Evolutionary conservation across 2,888 invertebrate species (phyloP).

Genomic region (Drosophila diplacantha): DNA sequence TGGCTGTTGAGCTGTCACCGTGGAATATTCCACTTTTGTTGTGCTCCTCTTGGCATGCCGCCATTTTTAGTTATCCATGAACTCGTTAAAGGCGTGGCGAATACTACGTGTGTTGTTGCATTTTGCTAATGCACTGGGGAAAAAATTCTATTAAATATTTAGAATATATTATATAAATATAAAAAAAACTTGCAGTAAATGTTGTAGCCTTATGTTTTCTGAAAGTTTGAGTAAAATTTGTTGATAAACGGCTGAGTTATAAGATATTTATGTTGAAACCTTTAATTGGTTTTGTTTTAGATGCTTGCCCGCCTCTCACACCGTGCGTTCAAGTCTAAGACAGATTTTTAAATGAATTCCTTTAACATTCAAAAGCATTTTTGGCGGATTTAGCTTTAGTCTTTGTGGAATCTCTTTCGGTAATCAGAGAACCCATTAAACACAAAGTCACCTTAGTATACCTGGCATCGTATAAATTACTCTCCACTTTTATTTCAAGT

Average conservation of each 20-base stretch:
- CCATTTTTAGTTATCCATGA: constrained; percentile 68
- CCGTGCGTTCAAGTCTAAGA: too few species aligned
- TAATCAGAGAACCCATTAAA: not conserved
- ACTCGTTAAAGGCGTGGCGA: constrained; percentile 63
- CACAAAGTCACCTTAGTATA: not conserved
- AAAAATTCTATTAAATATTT: not conserved
- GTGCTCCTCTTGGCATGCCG: constrained; percentile 64
- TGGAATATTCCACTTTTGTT: constrained; percentile 30
- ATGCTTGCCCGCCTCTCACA: too few species aligned
- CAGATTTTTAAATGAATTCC: too few species aligned
- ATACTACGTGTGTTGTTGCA: constrained; percentile 20
- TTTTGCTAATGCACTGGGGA: not conserved
- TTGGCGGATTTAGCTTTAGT: too few species aligned
- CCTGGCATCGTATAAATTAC: accelerated
- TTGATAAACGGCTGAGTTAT: not conserved
- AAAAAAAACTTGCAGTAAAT: too few species aligned
- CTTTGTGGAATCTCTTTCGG: not conserved
- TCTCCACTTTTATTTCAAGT: not conserved
- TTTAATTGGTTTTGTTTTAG: too few species aligned
- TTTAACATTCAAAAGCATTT: too few species aligned
- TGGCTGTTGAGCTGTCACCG: constrained; percentile 22
- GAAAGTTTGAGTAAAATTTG: not conserved
- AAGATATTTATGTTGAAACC: not conserved
- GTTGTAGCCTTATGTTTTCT: not conserved
- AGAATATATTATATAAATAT: too few species aligned